Evolutionary conservation across 2,797 vertebrate genomes (phyloP).

Genomic region (Clarias laeviceps): DNA sequence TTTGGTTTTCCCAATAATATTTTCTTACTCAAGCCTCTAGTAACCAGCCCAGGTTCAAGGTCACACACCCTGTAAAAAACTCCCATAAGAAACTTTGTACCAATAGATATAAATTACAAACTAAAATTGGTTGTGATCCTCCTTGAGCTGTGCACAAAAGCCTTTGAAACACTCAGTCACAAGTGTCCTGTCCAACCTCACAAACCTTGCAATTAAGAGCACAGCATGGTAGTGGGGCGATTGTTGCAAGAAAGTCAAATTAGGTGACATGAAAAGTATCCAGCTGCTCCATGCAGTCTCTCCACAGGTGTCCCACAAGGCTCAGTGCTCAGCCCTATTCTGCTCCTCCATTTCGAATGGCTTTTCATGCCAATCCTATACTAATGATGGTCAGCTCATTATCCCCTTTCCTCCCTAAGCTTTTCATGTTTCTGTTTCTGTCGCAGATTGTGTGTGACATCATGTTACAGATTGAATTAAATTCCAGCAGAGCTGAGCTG

Average conservation of each 20-base stretch:
- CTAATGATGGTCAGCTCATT: neutral
- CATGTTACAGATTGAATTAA: neutral
- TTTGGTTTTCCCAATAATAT: neutral
- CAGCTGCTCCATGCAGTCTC: slow-evolving; percentile 13
- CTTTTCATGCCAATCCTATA: neutral
- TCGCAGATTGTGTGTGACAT: neutral
- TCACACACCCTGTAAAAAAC: neutral
- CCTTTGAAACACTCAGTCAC: neutral
- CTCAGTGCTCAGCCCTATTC: neutral
- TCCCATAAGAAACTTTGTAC: neutral
- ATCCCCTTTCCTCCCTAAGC: neutral
- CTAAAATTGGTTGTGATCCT: neutral
- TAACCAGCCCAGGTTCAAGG: neutral
- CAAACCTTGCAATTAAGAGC: slow-evolving; percentile 10
- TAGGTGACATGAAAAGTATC: neutral
- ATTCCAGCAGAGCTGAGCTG: neutral
- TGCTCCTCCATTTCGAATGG: neutral
- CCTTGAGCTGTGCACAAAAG: slow-evolving; percentile 1
- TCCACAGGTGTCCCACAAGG: neutral
- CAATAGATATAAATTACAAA: neutral
- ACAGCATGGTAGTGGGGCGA: neutral
- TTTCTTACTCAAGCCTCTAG: neutral
- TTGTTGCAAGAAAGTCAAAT: neutral
- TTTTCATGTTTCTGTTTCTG: neutral
- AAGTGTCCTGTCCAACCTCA: neutral